Evolutionary conservation across 64 coral and sea anemone species (phyloP).

Genomic region (Stichodactyla mertensii): DNA sequence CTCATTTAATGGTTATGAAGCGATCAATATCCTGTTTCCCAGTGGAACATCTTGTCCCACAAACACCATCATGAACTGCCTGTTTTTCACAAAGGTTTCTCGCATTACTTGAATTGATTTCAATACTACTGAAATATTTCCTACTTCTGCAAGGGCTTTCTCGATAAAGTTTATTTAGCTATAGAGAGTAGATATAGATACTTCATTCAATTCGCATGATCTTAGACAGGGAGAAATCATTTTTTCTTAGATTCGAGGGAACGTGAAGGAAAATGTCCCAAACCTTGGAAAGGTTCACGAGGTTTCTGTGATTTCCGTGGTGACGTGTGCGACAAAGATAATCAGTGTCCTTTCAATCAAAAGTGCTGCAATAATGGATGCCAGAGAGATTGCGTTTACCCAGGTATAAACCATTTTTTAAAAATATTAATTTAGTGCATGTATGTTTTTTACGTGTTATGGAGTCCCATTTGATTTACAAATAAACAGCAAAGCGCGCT

Average conservation of each 20-base stretch:
- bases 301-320: constrained; percentile 48
- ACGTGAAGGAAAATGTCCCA: constrained; percentile 30
- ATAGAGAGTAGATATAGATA: too few relatives aligned
- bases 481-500: not conserved
- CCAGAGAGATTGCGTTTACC: constrained; percentile 42
- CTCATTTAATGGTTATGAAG: too few relatives aligned
- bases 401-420: constrained; percentile 10
- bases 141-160: too few relatives aligned
- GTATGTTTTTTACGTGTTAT: not conserved
- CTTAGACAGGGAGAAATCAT: too few relatives aligned
- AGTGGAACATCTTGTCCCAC: too few relatives aligned
- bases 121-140: too few relatives aligned
- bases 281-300: constrained; percentile 38
- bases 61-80: too few relatives aligned
- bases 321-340: constrained; percentile 30
- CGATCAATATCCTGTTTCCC: too few relatives aligned
- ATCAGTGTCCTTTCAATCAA: constrained; percentile 7
- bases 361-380: constrained; percentile 58
- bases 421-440: not conserved
- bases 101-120: too few relatives aligned
- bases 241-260: not conserved
- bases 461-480: not conserved
- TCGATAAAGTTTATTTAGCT: too few relatives aligned
- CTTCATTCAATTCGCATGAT: too few relatives aligned
- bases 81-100: too few relatives aligned